Evolutionary conservation across 2,888 invertebrate species (phyloP).

Genomic region (Chalcis sispes): DNA sequence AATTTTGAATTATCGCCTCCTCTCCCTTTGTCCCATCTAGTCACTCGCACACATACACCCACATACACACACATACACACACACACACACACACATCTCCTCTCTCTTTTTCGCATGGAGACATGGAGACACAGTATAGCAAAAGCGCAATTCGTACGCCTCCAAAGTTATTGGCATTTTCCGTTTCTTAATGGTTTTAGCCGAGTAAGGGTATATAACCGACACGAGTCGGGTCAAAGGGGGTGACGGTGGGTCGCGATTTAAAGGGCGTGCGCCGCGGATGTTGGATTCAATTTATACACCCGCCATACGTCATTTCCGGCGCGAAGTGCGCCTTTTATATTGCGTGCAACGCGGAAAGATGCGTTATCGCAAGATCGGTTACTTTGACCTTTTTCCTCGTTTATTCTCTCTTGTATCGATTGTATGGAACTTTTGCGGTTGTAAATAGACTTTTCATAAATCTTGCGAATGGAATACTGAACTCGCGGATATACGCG

Average conservation of each 20-base stretch:
- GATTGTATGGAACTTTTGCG: neutral
- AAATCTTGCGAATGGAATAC: constrained; percentile 21
- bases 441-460: neutral
- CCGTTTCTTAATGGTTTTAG: constrained; percentile 69
- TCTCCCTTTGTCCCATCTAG: neutral
- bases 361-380: too few species aligned
- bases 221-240: constrained; percentile 54
- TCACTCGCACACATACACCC: neutral
- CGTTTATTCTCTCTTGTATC: constrained; percentile 2
- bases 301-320: constrained; percentile 59
- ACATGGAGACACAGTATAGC: too few species aligned
- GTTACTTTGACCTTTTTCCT: constrained; percentile 14
- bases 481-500: neutral
- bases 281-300: constrained; percentile 73
- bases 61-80: neutral
- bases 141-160: neutral
- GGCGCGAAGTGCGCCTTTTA: constrained; percentile 58
- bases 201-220: constrained; percentile 30
- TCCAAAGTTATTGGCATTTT: constrained; percentile 70
- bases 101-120: too few species aligned
- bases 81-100: too few species aligned
- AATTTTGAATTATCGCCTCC: constrained; percentile 15
- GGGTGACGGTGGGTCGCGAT: constrained; percentile 63
- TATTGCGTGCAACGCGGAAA: constrained; percentile 24
- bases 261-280: constrained; percentile 73